Evolutionary conservation across 2,797 vertebrate species (phyloP), one percentile per base, ranked within the genome.

Genomic region (Brotula barbata): DNA sequence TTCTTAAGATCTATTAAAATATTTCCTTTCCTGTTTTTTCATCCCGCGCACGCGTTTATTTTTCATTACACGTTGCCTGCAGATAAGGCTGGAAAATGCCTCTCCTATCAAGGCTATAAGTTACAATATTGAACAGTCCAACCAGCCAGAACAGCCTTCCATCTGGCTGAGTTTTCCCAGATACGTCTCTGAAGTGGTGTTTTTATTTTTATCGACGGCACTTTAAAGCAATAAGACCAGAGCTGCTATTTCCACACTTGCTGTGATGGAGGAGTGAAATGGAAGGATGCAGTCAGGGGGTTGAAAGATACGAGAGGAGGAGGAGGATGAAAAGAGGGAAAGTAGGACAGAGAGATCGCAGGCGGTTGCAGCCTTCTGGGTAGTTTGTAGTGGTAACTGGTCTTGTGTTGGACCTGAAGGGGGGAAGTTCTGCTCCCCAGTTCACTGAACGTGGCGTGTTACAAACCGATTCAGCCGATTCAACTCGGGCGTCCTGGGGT

Each of bases 301-400:
- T 59, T 47, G 78, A 45, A 71, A 73, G 73, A 72, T 72, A 58
- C 64, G 69, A 77, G 73, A 51, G 47, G 31, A 68, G 31, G 61
- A 76, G 51, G 44, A 68, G 62, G 68, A 68, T 73, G 70, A 80
- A 80, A 81, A 60, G 72, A 71, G 55, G 66, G 64, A 81, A 85
- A 85, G 76, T 86, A 80, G 75, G 81, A 77, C 82, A 87, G 77
- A 71, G 71, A 49, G 66, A 81, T 54, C 75, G 71, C 58, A 64
- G 81, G 75, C 76, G 76, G 73, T 25, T 66, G 6, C 52, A 68
- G 78, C 78, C 77, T 80, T 70, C 64, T 71, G 78, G 70, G 69
- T 68, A 72, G 70, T 72, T 68, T 78, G 58, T 44, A 77, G 64
- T 57, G 1, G 8, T 49, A 47, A 54, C 59, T 20, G 51, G 43